Base-by-base conservation (phyloP, 2,888 invertebrate genomes). In the Molorchus minor region DNA sequence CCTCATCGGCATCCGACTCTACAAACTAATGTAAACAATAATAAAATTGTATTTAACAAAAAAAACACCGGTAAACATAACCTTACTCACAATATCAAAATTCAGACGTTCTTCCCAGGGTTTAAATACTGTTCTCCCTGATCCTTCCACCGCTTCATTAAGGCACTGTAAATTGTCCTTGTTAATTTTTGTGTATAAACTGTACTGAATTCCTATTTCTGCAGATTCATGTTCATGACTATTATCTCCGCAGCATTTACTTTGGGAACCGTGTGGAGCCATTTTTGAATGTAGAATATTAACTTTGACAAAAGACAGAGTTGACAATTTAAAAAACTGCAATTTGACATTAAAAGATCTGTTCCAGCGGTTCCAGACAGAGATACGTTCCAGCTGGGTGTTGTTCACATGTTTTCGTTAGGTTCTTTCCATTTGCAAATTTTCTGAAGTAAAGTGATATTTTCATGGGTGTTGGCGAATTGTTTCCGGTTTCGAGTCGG, bases 1-100 rank as follows among this genome's bases (percentile, higher is more conserved):
- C 98, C 80, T 94, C 93, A 82, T 98, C 98, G 1, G 88, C 91
- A 85, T 98, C 98, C 82, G 98, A 98, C 81, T 95, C 92, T 0
- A 98, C 98, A 85, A 84, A 94, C 96, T 97, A 68, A 61, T 60
- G 69, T n/a, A 21, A 30, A 44, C 16, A 8, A 4, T 33, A 3
- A 33, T 33, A 33, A 12, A 41, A 21, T 17, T 3, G 5, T 36
- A 16, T n/a, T 65, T 53, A 13, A 2, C 2, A 29, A 36, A 40
- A 13, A n/a, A 52, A 8, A 49, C 41, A 20, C 36, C 36, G 12
- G 30, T 40, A 46, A 53, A 55, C 44, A 54, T 65, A 64, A 60
- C 56, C 53, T 47, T 52, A 65, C 81, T 79, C 81, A 96, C 96
- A 79, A 89, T 85, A 61, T 86, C 87, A 64, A 85, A 85, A 77